These are phyloP conservation scores for Zaprionus lachaisei DNA, from an alignment of 1,140 invertebrate genomes.

Conservation along the genomic window DNA sequence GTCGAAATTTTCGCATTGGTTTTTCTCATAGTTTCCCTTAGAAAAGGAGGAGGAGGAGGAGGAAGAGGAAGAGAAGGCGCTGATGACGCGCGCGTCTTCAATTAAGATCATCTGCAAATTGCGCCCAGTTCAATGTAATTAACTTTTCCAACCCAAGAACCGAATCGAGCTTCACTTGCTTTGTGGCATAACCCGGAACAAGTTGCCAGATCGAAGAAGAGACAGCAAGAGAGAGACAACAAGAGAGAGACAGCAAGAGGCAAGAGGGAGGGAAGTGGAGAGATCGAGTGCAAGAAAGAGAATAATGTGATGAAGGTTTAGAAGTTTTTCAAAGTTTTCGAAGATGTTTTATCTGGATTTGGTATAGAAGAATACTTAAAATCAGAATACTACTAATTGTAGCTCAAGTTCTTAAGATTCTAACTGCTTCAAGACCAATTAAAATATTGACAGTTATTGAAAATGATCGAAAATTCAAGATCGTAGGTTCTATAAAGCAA, in stretches of 20 bases:
- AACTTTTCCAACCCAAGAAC: conserved; percentile 46
- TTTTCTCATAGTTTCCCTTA: conserved; percentile 43
- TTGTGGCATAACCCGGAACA: not conserved
- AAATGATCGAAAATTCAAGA: no score
- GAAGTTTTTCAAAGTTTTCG: no score
- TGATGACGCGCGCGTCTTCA: conserved; percentile 61
- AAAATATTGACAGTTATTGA: no score
- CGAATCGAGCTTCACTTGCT: not conserved
- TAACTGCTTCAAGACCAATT: no score
- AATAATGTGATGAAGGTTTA: no score
- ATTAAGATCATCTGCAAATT: conserved; percentile 80
- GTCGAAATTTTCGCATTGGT: conserved; percentile 61
- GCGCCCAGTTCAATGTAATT: conserved; percentile 63
- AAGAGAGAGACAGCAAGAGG: not conserved
- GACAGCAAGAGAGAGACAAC: not conserved
- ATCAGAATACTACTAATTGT: no score
- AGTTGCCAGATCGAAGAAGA: not conserved
- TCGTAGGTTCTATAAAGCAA: no score
- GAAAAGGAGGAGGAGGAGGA: not conserved
- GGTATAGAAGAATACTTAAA: no score
- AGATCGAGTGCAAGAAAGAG: no score
- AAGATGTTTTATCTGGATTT: no score
- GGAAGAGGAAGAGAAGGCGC: not conserved
- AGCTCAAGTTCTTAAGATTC: no score
- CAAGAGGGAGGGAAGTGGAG: no score